Evolutionary conservation across 2,797 vertebrate species (phyloP), one percentile per base, ranked within the genome.

Genomic region (Menidia menidia): DNA sequence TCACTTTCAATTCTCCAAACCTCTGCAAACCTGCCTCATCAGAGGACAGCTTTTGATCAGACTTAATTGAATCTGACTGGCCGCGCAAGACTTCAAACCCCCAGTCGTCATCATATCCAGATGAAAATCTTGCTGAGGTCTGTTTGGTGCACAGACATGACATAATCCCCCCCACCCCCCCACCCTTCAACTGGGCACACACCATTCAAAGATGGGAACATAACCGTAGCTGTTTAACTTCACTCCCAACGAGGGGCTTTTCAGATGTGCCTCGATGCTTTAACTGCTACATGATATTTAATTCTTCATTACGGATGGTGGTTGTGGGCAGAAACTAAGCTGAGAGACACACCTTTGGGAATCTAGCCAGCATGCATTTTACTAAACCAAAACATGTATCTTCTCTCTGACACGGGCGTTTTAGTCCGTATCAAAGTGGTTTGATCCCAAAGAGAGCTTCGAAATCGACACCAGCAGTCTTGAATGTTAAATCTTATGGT

Each of bases 131-230:
- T 71, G 39, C 62, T 61, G 35, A 65, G 64, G 59, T 65, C 51
- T 41, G 64, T 59, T 48, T 45, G 57, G n/a, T 53, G 33, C 54
- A 77, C 54, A 54, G 41, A 63, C 61, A 55, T 67, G 75, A 51
- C 70, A 60, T 68, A 69, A 68, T 65, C 51, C 73, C 73, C 60
- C 51, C 60, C n/a, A n/a, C n/a, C 61, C 35, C 11, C 73, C 73
- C 60, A 45, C 60, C 25, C 25, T 25, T 61, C 35, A 7, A 53
- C 41, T 25, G 52, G 44, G 68, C 16, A 31, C 19, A 42, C 59
- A 58, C 57, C 44, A 59, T 47, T 52, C 51, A 39, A 51, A 61
- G 15, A 61, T 12, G 19, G 52, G 57, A n/a, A 71, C 57, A 67
- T 45, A 71, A 48, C 58, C 39, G 57, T 71, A 73, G 6, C 32